A percentile compares a stretch with the other conserved stretches of the same genome.
These are phyloP conservation scores for Clarias fuscus DNA, from an alignment of 2,797 vertebrate genomes.

Conservation along the genomic window DNA sequence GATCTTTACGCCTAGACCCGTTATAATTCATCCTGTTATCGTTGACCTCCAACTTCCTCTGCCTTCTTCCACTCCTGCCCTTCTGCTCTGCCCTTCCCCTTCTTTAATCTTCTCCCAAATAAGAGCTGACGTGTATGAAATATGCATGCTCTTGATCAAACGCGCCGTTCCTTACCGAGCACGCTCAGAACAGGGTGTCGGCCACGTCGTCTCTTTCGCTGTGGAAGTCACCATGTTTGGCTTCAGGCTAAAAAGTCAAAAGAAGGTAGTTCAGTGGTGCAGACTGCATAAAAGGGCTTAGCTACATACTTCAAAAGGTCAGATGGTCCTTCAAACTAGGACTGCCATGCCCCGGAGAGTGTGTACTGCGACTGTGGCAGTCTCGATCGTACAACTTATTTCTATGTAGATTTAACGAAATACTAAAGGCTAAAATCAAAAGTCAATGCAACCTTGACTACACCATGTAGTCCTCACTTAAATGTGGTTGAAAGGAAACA, in stretches of 20 bases:
- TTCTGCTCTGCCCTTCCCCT: conserved; percentile 26
- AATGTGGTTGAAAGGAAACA: neutral
- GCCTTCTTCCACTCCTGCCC: conserved; percentile 21
- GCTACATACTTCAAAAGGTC: neutral
- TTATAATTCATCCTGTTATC: conserved; percentile 38
- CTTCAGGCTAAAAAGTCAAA: neutral
- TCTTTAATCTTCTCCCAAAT: conserved; percentile 56
- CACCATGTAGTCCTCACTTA: no score
- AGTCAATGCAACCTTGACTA: neutral
- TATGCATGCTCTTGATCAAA: conserved; percentile 54
- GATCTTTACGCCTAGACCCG: neutral
- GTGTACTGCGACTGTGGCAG: neutral
- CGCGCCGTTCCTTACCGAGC: neutral
- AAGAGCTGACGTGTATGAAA: conserved; percentile 57
- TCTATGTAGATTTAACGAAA: neutral
- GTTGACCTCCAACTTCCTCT: conserved; percentile 13
- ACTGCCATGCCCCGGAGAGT: neutral
- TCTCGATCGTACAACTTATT: no score
- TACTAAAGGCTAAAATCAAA: neutral
- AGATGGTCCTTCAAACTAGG: neutral
- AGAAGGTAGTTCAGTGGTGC: neutral
- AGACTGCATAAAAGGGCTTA: neutral
- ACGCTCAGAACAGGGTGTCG: conserved; percentile 2
- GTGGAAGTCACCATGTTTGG: neutral
- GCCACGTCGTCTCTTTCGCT: neutral